These are phyloP conservation scores for Eleutherodactylus coqui DNA, from an alignment of 2,797 vertebrate genomes.

Conservation along the genomic window DNA sequence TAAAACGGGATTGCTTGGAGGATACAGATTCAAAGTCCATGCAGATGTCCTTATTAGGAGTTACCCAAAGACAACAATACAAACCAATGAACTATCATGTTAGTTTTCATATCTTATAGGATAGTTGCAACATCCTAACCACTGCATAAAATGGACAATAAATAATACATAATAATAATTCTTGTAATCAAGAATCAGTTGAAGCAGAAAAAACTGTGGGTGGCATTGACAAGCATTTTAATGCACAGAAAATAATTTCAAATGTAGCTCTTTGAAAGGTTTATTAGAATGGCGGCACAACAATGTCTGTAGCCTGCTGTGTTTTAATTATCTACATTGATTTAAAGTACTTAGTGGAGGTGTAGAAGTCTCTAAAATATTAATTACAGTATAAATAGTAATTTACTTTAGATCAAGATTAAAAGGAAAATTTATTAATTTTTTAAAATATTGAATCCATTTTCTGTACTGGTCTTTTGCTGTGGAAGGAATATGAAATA, in stretches of 20 bases:
- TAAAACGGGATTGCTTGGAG: neutral
- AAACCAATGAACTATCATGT: neutral
- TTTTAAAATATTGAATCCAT: neutral
- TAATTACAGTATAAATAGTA: conserved; percentile 2
- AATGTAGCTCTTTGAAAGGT: neutral
- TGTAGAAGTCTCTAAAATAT: neutral
- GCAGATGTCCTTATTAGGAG: neutral
- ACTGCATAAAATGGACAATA: neutral
- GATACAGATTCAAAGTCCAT: neutral
- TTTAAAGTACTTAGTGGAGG: conserved; percentile 19
- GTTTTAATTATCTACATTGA: conserved; percentile 41
- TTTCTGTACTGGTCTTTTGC: neutral
- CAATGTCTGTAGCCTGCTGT: conserved; percentile 18
- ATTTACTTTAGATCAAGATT: conserved; percentile 6
- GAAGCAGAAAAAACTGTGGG: conserved; percentile 17
- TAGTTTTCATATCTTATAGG: neutral
- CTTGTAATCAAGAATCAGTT: neutral
- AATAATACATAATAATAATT: conserved; percentile 1
- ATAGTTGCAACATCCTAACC: neutral
- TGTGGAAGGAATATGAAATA: neutral
- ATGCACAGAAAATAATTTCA: conserved; percentile 19
- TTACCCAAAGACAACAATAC: neutral
- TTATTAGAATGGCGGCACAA: conserved; percentile 7
- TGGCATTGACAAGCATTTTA: conserved; percentile 35
- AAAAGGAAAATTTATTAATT: neutral